Evolutionary conservation across 2,888 invertebrate genomes (phyloP).

Genomic region (Heterodera filipjevi): DNA sequence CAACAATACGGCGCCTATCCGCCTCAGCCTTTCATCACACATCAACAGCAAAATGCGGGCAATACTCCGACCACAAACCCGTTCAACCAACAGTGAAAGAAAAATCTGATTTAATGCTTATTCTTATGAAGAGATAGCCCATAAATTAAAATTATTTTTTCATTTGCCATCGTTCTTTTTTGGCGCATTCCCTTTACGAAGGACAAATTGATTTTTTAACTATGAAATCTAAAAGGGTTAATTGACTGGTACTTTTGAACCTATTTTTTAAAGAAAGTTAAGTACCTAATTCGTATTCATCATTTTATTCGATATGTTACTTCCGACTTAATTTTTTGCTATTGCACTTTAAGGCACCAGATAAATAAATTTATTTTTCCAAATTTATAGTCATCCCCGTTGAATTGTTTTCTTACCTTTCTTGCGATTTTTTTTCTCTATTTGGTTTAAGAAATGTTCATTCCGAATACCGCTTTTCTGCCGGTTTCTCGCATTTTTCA

Average conservation of each 20-base stretch:
- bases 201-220: neutral
- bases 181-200: no score
- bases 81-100: conserved; percentile 11
- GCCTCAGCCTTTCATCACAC: conserved; percentile 1
- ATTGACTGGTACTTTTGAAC: no score
- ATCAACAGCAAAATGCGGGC: conserved; percentile 18
- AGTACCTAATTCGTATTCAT: neutral
- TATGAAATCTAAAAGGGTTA: no score
- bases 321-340: neutral
- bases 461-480: neutral
- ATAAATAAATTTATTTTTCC: neutral
- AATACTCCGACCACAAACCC: conserved; percentile 19
- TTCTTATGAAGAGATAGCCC: neutral
- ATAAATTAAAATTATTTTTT: neutral
- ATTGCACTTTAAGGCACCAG: neutral
- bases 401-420: neutral
- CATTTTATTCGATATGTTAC: neutral
- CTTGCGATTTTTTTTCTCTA: neutral
- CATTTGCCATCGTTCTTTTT: no score
- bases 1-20: conserved; percentile 30
- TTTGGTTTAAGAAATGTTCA: neutral
- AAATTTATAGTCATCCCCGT: neutral
- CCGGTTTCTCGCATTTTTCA: neutral
- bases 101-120: neutral
- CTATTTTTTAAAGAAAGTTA: no score